Conservation (phyloP, 2,113 vertebrate genomes). For the Jaculus jaculus region DNA sequence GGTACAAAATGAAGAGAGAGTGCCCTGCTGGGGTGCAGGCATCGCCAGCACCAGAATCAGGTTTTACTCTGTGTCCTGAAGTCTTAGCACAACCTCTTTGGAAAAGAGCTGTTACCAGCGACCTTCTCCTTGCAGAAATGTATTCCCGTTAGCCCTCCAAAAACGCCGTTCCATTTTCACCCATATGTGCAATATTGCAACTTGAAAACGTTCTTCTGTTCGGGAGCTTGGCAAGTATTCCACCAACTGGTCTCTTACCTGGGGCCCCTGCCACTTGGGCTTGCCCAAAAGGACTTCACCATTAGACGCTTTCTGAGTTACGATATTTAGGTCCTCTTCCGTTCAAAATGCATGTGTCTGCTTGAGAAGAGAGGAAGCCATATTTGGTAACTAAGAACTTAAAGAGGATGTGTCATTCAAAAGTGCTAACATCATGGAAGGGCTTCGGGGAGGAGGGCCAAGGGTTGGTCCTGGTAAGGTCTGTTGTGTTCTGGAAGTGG, state of each 20-base stretch:
- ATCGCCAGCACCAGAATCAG: background rate
- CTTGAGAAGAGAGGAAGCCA: background rate
- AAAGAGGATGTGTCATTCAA: background rate
- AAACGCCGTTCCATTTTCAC: background rate
- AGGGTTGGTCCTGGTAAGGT: background rate
- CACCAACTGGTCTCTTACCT: background rate
- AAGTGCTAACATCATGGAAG: fast-evolving
- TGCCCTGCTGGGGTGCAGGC: background rate
- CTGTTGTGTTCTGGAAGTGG: background rate
- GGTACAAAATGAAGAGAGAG: background rate
- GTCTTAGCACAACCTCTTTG: background rate
- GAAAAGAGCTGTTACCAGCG: background rate
- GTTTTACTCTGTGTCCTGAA: background rate
- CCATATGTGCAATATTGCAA: background rate
- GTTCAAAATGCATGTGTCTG: background rate
- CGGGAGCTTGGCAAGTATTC: background rate
- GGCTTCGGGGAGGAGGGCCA: background rate
- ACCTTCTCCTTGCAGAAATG: slow-evolving; percentile 30
- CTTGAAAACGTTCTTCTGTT: slow-evolving; percentile 8
- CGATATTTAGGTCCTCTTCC: background rate
- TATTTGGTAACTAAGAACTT: background rate
- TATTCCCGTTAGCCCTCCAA: background rate
- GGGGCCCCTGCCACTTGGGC: background rate
- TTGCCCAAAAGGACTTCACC: background rate
- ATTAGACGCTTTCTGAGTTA: background rate